Evolutionary conservation across 2,888 invertebrate genomes (phyloP), one percentile per base, ranked within the genome.

Genomic region (Crioceris asparagi): DNA sequence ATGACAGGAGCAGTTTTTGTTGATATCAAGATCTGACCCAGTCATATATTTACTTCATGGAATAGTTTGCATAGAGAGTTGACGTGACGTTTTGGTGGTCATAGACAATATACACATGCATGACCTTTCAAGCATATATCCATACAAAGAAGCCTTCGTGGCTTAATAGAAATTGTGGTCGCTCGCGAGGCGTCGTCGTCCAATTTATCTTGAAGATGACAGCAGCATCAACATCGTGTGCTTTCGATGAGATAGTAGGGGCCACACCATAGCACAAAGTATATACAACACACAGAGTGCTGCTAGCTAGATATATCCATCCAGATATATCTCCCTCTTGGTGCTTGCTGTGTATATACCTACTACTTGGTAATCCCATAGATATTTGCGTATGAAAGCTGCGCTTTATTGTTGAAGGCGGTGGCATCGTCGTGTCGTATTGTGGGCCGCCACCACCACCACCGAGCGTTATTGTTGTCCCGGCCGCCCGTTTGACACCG

Each of bases 351-450:
- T n/a, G 34, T 19, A 40, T 36, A 32, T 35, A 33, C 40, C 40
- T 27, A 12, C n/a, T n/a, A n/a, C 44, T 32, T 41, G 48, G 54
- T 60, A 60, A 58, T 60, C 60, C 55, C 41, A 46, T n/a, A n/a
- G n/a, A 51, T 52, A 62, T 63, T 63, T 63, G 63, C 63, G 62
- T 63, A 62, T 63, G 63, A 63, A 63, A 60, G 43, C 48, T 44
- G 42, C 46, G n/a, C n/a, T n/a, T n/a, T n/a, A n/a, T 5, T 27
- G 11, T 12, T 12, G 27, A 6, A 8, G 27, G 12, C 6, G 12
- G 27, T 5, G 5, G 27, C 27, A 27, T 27, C 15, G 27, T 27
- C 27, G 27, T 27, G 43, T 38, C 41, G 50, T 45, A 51, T 51
- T 52, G 53, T 51, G 50, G 51, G 42, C 39, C 43, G 49, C 46